Percentiles rank a stretch among this genome's conserved stretches.
Conservation (phyloP, 1,140 invertebrate genomes). For the Atta colombica region DNA sequence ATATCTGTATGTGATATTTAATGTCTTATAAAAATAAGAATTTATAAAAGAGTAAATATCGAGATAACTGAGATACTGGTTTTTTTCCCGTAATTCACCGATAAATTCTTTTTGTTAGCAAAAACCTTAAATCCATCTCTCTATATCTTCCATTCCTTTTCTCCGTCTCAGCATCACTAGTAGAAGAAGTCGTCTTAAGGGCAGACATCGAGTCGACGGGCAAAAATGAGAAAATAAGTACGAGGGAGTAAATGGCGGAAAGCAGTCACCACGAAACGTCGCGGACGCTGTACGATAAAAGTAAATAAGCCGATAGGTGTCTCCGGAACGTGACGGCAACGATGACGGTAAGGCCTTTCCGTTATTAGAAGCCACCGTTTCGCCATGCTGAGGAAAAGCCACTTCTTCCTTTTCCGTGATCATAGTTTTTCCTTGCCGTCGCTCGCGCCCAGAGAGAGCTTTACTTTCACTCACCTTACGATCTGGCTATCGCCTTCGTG, state of each 20-base stretch:
- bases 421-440: slow-evolving; percentile 11
- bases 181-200: slow-evolving; percentile 41
- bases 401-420: not conserved
- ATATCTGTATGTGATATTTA: not conserved
- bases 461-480: slow-evolving; percentile 61
- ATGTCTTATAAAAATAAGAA: not conserved
- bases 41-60: not conserved
- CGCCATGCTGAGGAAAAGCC: slow-evolving; percentile 28
- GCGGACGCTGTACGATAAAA: slow-evolving; percentile 59
- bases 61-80: not conserved
- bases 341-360: slow-evolving; percentile 36
- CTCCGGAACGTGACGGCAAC: slow-evolving; percentile 38
- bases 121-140: slow-evolving; percentile 19
- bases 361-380: slow-evolving; percentile 42
- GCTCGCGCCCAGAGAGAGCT: slow-evolving; percentile 11
- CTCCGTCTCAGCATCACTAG: not conserved
- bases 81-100: not conserved
- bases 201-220: slow-evolving; percentile 48
- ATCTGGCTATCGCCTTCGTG: slow-evolving; percentile 48
- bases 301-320: slow-evolving; percentile 56
- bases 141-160: not conserved
- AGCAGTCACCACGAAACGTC: slow-evolving; percentile 54
- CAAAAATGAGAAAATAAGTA: slow-evolving; percentile 63
- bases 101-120: slow-evolving; percentile 21
- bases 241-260: slow-evolving; percentile 46